Conservation (phyloP, 2,888 invertebrate species). For the Acanthacorydalis orientalis region DNA sequence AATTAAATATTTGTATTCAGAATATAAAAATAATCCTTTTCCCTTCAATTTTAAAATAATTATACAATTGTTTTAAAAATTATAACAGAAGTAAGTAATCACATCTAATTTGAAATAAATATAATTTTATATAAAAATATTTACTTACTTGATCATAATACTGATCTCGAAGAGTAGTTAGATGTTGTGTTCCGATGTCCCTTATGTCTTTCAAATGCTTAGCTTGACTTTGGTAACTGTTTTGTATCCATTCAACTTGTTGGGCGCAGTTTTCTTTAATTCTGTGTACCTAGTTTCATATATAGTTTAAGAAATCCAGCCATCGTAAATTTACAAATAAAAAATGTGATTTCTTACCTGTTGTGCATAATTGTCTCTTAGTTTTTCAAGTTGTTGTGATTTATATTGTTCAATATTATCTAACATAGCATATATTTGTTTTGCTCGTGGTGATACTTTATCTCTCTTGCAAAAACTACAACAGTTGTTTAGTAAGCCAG, state of each 20-base stretch:
- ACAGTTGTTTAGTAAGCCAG: conserved; percentile 52
- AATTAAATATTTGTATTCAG: no score
- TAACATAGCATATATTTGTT: conserved; percentile 73
- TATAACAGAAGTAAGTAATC: no score
- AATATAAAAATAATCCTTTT: no score
- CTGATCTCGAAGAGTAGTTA: conserved; percentile 74
- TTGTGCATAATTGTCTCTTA: conserved; percentile 81
- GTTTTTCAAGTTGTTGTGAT: conserved; percentile 69
- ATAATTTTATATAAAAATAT: neutral
- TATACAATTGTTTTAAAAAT: no score
- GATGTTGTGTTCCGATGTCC: conserved; percentile 79
- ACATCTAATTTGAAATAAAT: no score
- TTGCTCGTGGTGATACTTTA: conserved; percentile 56
- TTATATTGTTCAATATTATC: conserved; percentile 85
- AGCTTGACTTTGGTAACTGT: conserved; percentile 77
- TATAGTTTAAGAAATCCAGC: conserved; percentile 1
- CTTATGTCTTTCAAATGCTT: conserved; percentile 74
- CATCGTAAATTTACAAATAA: no score
- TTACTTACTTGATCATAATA: conserved; percentile 73
- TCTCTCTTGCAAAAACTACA: conserved; percentile 56
- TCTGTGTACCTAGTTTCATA: conserved; percentile 48
- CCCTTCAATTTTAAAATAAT: no score
- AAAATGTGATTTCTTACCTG: conserved; percentile 39
- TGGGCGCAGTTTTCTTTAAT: conserved; percentile 87
- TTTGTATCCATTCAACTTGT: conserved; percentile 88